These are phyloP conservation scores for Lasioglossum figueresi DNA, from an alignment of 2,888 invertebrate genomes.

Conservation along the genomic window DNA sequence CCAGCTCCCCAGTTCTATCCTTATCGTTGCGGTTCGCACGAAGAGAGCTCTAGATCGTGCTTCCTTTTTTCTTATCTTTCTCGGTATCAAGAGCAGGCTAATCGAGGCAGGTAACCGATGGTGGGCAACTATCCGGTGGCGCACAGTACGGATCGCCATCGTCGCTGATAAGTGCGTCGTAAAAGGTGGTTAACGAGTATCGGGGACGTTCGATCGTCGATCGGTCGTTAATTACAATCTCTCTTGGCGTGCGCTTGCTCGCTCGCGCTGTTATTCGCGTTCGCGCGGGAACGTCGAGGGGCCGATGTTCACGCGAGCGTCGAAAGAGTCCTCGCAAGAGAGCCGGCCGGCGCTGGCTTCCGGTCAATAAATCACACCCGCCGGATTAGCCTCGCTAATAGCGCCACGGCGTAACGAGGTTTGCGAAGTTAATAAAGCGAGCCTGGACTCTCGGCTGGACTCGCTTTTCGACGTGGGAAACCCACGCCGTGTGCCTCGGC, in stretches of 20 bases:
- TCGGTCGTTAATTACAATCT: constrained; percentile 71
- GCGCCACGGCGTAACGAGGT: constrained; percentile 39
- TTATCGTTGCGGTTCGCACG: background rate
- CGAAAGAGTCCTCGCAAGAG: constrained; percentile 44
- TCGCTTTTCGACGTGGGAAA: constrained; percentile 32
- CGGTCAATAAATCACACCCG: constrained; percentile 61
- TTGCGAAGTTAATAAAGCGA: constrained; percentile 42
- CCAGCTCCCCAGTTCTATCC: background rate
- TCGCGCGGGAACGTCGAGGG: constrained; percentile 36
- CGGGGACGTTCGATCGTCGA: constrained; percentile 59
- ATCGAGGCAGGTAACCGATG: constrained; percentile 57
- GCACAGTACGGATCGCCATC: constrained; percentile 61
- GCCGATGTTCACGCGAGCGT: constrained; percentile 44
- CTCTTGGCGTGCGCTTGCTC: constrained; percentile 1
- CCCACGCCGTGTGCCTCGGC: background rate
- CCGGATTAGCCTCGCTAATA: constrained; percentile 37
- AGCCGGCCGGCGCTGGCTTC: constrained; percentile 42
- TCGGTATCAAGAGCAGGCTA: background rate
- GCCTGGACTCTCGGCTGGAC: background rate
- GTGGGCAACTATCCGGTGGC: constrained; percentile 62
- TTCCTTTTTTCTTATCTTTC: background rate
- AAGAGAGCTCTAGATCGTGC: background rate
- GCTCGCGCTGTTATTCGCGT: background rate
- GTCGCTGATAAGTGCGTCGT: constrained; percentile 65
- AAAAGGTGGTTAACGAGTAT: constrained; percentile 71